A percentile compares a stretch with the other conserved stretches of the same genome.
Evolutionary conservation across 2,888 invertebrate species (phyloP).

Genomic region (Drosophila greeni): DNA sequence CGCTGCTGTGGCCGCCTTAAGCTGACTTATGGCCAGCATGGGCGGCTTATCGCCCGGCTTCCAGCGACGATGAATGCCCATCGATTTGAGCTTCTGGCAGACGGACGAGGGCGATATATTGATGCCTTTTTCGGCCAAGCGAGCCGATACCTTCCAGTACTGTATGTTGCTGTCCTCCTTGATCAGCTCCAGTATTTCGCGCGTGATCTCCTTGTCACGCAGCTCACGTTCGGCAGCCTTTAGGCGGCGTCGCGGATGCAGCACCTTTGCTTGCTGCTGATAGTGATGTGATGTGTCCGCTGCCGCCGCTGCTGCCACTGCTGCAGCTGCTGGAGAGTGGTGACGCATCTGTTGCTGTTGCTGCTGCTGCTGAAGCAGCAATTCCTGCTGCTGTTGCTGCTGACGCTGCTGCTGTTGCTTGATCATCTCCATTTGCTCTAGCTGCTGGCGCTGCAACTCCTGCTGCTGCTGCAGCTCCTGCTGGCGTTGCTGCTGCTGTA

Average conservation of each 20-base stretch:
- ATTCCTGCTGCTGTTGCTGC: conserved; percentile 39
- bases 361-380: conserved; percentile 40
- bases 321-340: conserved; percentile 33
- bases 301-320: conserved; percentile 26
- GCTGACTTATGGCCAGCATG: conserved; percentile 73
- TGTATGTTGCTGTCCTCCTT: conserved; percentile 78
- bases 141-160: conserved; percentile 78
- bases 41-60: conserved; percentile 78
- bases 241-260: conserved; percentile 73
- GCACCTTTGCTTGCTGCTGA: conserved; percentile 39
- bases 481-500: conserved; percentile 58
- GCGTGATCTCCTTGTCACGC: conserved; percentile 77
- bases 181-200: conserved; percentile 77
- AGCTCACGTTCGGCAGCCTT: conserved; percentile 76
- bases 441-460: conserved; percentile 48
- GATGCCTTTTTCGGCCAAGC: conserved; percentile 77
- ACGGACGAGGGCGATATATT: conserved; percentile 78
- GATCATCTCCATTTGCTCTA: conserved; percentile 42
- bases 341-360: conserved; percentile 45
- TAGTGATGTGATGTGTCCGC: conserved; percentile 52
- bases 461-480: conserved; percentile 38
- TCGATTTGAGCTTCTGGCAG: conserved; percentile 78
- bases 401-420: conserved; percentile 38
- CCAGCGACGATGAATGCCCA: conserved; percentile 78
- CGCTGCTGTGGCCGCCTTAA: conserved; percentile 65